Conservation (phyloP, 1,140 invertebrate genomes). For the Scaptomyza graminum region DNA sequence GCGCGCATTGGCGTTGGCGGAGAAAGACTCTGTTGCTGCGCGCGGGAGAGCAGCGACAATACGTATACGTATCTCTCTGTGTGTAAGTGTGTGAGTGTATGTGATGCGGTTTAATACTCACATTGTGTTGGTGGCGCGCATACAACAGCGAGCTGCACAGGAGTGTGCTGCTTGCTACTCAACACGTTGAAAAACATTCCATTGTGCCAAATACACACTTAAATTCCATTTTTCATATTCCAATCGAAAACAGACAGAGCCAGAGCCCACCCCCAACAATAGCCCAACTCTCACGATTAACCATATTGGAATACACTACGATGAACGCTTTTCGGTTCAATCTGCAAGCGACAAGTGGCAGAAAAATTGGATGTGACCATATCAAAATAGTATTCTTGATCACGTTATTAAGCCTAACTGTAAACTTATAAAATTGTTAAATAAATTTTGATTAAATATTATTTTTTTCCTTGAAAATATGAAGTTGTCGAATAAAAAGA, state of each 20-base stretch:
- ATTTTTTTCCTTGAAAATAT: too few relatives aligned
- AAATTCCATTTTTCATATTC: slow-evolving; percentile 82
- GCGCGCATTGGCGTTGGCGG: slow-evolving; percentile 67
- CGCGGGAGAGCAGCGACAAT: slow-evolving; percentile 62
- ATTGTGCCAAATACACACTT: slow-evolving; percentile 83
- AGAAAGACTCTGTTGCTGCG: slow-evolving; percentile 60
- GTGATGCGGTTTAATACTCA: slow-evolving; percentile 36
- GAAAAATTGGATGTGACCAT: slow-evolving; percentile 1
- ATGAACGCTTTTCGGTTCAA: slow-evolving; percentile 1
- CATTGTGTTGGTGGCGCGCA: slow-evolving; percentile 50
- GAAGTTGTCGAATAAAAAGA: too few relatives aligned
- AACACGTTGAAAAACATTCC: slow-evolving; percentile 72
- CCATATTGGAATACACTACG: slow-evolving; percentile 17
- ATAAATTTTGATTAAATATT: too few relatives aligned
- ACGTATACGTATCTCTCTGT: slow-evolving; percentile 3
- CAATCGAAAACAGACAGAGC: slow-evolving; percentile 50
- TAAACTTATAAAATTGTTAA: too few relatives aligned
- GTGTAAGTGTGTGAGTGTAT: slow-evolving; percentile 10
- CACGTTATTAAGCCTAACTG: too few relatives aligned
- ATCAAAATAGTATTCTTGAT: background rate
- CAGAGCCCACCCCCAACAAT: slow-evolving; percentile 29
- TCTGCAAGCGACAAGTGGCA: slow-evolving; percentile 76
- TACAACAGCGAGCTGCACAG: slow-evolving; percentile 54
- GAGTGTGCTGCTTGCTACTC: slow-evolving; percentile 67
- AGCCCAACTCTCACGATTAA: slow-evolving; percentile 27